A percentile compares a stretch with the other conserved stretches of the same genome.
phyloP scores from a whole-genome alignment of 1,140 invertebrate species.

The Nephotettix cincticeps region DNA sequence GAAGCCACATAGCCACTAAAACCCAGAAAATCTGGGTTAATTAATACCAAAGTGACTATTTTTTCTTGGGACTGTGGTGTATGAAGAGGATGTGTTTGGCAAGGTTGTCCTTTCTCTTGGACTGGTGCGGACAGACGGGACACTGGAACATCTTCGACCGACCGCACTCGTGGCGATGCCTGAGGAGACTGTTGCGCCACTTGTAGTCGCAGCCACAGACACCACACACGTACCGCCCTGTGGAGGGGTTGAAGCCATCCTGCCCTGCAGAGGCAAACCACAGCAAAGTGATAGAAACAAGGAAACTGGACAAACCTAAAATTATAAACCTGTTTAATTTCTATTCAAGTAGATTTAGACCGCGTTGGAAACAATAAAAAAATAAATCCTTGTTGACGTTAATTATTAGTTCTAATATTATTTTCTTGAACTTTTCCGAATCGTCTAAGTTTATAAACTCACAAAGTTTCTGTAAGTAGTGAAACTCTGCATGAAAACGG shows the following conservation, averaged over 20 bases:
- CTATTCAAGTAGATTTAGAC: not conserved
- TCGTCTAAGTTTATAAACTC: no score
- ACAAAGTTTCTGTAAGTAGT: no score
- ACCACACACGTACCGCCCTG: conserved; percentile 35
- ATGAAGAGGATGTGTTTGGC: conserved; percentile 29
- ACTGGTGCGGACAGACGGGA: conserved; percentile 49
- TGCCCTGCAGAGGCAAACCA: no score
- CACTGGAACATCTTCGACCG: conserved; percentile 55
- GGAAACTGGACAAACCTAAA: no score
- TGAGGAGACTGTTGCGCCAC: conserved; percentile 44
- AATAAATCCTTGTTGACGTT: not conserved
- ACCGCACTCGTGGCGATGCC: conserved; percentile 36
- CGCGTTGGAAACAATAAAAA: not conserved
- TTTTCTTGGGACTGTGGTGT: not conserved
- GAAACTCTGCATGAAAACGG: no score
- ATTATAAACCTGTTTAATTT: no score
- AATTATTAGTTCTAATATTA: no score
- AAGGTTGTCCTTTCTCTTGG: conserved; percentile 31
- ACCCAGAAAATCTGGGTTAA: no score
- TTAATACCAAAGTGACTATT: no score
- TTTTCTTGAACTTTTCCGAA: no score
- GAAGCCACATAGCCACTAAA: no score
- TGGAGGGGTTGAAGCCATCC: not conserved
- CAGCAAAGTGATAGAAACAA: no score
- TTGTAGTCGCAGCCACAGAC: conserved; percentile 49